Evolutionary conservation across 2,888 invertebrate genomes (phyloP), one percentile per base, ranked within the genome.

Genomic region (Ashinkailepas kermadecensis): DNA sequence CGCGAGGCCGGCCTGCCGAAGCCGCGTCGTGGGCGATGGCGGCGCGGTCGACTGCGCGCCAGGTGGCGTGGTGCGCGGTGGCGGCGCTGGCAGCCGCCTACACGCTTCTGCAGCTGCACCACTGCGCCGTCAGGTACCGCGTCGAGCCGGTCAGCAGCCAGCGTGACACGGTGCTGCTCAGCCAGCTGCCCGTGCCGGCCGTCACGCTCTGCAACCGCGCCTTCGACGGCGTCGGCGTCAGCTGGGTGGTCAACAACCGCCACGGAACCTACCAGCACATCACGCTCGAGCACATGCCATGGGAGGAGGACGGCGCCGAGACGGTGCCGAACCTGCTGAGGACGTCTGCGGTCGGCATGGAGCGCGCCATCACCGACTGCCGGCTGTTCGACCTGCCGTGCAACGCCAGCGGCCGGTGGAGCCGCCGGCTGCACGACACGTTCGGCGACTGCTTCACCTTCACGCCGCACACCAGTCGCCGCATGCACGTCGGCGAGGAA

Each of bases 371-470:
- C 13, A 9, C 11, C 12, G 7, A 12, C 67, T 67, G 67, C 39
- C 25, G 6, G 67, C 67, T 67, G 67, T 39, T 23, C 2, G 67
- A 39, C 13, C 67, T 7, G 39, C 67, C 67, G 39, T 67, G 67
- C 25, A 7, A 9, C 11, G 39, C 25, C n/a, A n/a, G n/a, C n/a
- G n/a, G 70, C 12, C 13, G 15, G 39, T 70, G 70, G 70, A n/a
- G 70, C 8, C 70, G 70, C 15, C 25, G 70, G 15, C 70, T 23
- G 25, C 70, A 70, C 39, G 23, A 10, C 39, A 39, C 70, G 6
- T 25, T 13, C 70, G 70, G 70, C 6, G 70, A 70, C 70, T 70
- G 70, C 15, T 70, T 70, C 70, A 39, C 70, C 12, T 70, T 70
- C 39, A 70, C 70, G 15, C 70, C 70, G 10, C 25, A 70, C 39